phyloP scores from a whole-genome alignment of 1,140 invertebrate genomes.

The Cephus cinctus region DNA sequence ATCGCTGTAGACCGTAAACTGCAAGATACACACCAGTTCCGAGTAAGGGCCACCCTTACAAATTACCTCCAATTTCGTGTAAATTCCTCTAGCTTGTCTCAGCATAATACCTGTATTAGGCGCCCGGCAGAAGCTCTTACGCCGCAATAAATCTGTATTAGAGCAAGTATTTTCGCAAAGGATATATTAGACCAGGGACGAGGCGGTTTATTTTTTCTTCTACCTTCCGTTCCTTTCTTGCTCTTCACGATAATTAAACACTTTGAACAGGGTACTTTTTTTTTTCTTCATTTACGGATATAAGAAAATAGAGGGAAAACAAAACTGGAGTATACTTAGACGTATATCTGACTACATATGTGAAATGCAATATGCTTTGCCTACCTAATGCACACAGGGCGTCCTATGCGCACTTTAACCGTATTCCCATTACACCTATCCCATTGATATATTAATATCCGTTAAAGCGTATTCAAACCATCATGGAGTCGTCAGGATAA shows the following conservation, averaged over 20 bases:
- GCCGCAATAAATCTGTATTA: constrained; percentile 50
- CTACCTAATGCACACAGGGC: background rate
- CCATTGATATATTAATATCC: too few relatives aligned
- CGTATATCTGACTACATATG: background rate
- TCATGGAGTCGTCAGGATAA: too few relatives aligned
- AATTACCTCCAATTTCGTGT: constrained; percentile 48
- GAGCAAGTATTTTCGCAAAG: constrained; percentile 8
- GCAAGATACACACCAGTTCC: too few relatives aligned
- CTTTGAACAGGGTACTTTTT: too few relatives aligned
- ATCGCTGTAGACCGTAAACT: too few relatives aligned
- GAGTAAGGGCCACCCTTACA: constrained; percentile 29
- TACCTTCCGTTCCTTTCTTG: constrained; percentile 2
- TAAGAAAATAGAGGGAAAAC: too few relatives aligned
- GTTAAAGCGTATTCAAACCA: too few relatives aligned
- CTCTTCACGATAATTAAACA: too few relatives aligned
- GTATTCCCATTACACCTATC: background rate
- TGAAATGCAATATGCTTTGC: background rate
- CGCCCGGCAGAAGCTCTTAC: constrained; percentile 33
- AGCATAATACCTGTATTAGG: constrained; percentile 47
- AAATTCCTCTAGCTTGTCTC: constrained; percentile 37
- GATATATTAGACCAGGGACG: too few relatives aligned
- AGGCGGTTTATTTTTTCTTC: constrained; percentile 1
- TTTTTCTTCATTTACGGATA: too few relatives aligned
- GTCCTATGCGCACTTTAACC: background rate
- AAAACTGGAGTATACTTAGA: background rate